Evolutionary conservation across 30 jellyfish, hydroid and myxozoan genomes (phyloP), one percentile per base, ranked within the genome.

Genomic region (Chironex yamaguchii): DNA sequence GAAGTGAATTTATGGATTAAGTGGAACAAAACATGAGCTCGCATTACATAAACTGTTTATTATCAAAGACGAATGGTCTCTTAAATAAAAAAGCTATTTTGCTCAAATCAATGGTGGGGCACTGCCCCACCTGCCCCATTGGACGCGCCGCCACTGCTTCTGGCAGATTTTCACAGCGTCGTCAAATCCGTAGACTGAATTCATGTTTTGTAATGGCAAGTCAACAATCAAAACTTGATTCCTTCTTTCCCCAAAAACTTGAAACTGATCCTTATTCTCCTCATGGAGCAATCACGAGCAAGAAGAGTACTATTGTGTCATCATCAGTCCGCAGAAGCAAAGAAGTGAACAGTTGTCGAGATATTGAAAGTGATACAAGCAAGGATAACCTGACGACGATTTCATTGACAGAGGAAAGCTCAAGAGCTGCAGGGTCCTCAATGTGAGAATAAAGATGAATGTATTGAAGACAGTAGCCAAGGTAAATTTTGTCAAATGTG

Each of bases 401-500:
- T 58, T 58, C 26, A 58, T 58, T 24, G 26, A 58, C 22, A 58
- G 64, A 21, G 54, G 79, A 66, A 66, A 66, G 79, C 29, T 66
- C 62, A 66, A 62, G 29, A 66, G 79, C 79, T 66, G 79, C 79
- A 66, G 79, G 79, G 62, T 62, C 79, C 29, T 66, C 79, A 66
- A 66, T n/a, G n/a, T n/a, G n/a, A 66, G 79, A 62, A 27, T 54
- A 66, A 66, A 62, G 79, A 66, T 29, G 14, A 66, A 11, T 66
- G 79, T 62, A 66, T 66, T 66, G 62, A 66, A 66, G 79, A 66
- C 79, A 66, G 79, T 21, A 66, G 62, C 79, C 11, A 66, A 66
- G 79, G 62, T 62, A 34, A 21, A 66, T 54, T 66, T 66, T 34
- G 24, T 4, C 79, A 66, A 66, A 66, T 21, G 79, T n/a, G n/a